Conservation (phyloP, 2,113 vertebrate genomes). For the Colistium nudipinnis region DNA sequence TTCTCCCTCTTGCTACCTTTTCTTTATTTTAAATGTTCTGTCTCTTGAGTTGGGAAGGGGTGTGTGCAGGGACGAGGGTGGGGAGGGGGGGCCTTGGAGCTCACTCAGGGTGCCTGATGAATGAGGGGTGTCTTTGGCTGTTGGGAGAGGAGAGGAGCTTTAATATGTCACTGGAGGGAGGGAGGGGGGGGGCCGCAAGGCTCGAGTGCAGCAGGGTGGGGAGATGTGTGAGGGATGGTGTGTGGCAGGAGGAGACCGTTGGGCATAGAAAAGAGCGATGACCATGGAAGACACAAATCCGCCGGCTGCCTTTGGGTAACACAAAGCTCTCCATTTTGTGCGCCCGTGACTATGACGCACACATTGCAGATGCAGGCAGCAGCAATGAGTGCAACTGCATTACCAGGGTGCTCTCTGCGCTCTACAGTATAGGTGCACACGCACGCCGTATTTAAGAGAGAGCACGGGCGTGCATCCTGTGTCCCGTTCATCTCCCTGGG, state of each 20-base stretch:
- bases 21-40: slow-evolving; percentile 46
- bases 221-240: slow-evolving; percentile 70
- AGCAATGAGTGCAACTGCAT: slow-evolving; percentile 48
- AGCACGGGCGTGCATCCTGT: slow-evolving; percentile 6
- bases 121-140: slow-evolving; percentile 69
- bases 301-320: slow-evolving; percentile 64
- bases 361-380: slow-evolving; percentile 40
- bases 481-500: slow-evolving; percentile 33
- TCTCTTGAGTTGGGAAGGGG: slow-evolving; percentile 14
- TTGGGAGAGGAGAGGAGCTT: slow-evolving; percentile 70
- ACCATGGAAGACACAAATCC: slow-evolving; percentile 61
- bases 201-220: slow-evolving; percentile 53
- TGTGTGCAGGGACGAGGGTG: slow-evolving; percentile 9
- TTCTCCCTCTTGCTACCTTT: slow-evolving; percentile 9
- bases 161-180: slow-evolving; percentile 70
- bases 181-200: slow-evolving; percentile 37
- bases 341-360: slow-evolving; percentile 20
- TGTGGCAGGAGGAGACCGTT: slow-evolving; percentile 67
- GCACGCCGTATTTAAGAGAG: slow-evolving; percentile 12
- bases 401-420: slow-evolving; percentile 6
- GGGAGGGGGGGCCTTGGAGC: slow-evolving; percentile 36
- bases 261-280: slow-evolving; percentile 75
- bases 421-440: background rate
- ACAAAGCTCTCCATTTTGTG: slow-evolving; percentile 61
- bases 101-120: slow-evolving; percentile 72